Evolutionary conservation across 2,113 vertebrate genomes (phyloP).

Genomic region (Pyrgilauda ruficollis): DNA sequence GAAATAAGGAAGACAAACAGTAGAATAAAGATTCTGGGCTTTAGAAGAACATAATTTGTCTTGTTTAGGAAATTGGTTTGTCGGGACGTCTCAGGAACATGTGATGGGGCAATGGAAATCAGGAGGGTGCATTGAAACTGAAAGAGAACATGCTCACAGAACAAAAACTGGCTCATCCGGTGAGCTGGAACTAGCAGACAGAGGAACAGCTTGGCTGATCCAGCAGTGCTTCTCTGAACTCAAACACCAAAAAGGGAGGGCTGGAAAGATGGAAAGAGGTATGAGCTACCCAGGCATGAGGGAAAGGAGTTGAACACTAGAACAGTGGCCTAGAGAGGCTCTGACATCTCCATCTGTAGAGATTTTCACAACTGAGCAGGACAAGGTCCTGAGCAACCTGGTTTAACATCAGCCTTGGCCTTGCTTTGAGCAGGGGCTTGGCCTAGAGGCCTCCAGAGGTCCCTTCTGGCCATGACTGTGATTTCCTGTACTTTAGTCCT

Average conservation of each 20-base stretch:
- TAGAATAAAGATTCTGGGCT: background rate
- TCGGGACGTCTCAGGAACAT: background rate
- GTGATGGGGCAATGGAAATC: fast-evolving
- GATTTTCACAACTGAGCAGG: background rate
- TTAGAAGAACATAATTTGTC: background rate
- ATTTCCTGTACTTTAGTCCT: background rate
- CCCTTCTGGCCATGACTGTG: background rate
- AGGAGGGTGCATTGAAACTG: background rate
- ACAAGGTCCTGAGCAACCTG: background rate
- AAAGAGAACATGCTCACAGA: background rate
- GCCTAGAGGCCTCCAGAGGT: background rate
- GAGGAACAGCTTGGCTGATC: background rate
- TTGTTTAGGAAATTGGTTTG: background rate
- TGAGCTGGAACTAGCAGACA: background rate
- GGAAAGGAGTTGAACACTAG: background rate
- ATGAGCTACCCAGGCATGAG: background rate
- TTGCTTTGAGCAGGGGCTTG: background rate
- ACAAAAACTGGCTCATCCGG: background rate
- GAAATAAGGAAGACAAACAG: background rate
- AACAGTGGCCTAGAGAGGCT: background rate
- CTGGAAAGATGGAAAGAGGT: background rate
- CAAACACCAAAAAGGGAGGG: background rate
- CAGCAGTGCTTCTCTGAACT: background rate
- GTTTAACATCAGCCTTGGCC: background rate
- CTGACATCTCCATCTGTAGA: background rate